phyloP scores from a whole-genome alignment of 2,797 vertebrate species.

The Chaetodon trifasciatus region DNA sequence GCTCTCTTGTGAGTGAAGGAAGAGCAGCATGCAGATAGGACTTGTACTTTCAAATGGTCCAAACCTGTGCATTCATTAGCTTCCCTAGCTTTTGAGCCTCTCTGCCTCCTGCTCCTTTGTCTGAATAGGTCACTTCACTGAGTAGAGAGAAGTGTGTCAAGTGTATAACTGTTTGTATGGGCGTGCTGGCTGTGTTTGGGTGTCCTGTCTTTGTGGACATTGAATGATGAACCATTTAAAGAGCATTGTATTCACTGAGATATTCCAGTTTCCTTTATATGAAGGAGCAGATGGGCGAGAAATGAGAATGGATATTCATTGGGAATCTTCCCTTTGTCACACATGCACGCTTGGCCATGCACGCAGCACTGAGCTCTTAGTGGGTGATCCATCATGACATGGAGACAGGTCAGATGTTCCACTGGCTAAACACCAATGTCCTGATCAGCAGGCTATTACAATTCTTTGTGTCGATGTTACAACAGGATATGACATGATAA shows the following conservation, averaged over 20 bases:
- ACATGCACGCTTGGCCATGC: conserved; percentile 72
- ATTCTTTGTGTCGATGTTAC: conserved; percentile 55
- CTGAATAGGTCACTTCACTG: conserved; percentile 77
- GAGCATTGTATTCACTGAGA: conserved; percentile 69
- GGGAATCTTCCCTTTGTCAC: conserved; percentile 78
- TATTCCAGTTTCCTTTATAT: conserved; percentile 72
- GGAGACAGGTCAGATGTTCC: conserved; percentile 82
- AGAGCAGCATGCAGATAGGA: conserved; percentile 63
- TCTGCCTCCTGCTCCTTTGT: conserved; percentile 75
- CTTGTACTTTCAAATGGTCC: conserved; percentile 67
- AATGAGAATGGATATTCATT: conserved; percentile 82
- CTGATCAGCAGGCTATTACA: conserved; percentile 62
- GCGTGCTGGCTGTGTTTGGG: conserved; percentile 72
- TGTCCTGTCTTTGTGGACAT: conserved; percentile 71
- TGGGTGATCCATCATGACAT: conserved; percentile 83
- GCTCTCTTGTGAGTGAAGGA: conserved; percentile 68
- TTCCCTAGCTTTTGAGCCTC: conserved; percentile 63
- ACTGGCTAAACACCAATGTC: conserved; percentile 74
- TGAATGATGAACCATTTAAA: conserved; percentile 81
- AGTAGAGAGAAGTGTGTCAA: conserved; percentile 80
- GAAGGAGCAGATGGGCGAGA: conserved; percentile 80
- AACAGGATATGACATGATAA: conserved; percentile 50
- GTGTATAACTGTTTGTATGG: conserved; percentile 65
- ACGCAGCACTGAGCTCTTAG: conserved; percentile 62
- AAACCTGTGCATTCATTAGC: conserved; percentile 73